Evolutionary conservation across 2,113 vertebrate species (phyloP).

Genomic region (Oncorhynchus nerka): DNA sequence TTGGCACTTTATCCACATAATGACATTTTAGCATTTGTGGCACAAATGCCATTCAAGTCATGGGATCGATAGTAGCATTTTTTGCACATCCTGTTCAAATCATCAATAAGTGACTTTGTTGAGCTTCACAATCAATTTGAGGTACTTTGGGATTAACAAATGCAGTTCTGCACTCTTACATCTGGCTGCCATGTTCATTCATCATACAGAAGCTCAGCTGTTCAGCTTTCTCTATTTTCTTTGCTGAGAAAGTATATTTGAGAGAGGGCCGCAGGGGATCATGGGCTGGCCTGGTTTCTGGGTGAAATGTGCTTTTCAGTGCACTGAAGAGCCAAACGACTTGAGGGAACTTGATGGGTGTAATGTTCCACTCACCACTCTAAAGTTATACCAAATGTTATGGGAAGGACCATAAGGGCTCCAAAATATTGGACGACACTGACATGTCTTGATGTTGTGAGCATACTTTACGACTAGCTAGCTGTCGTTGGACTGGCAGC

Average conservation of each 20-base stretch:
- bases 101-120: no score
- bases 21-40: no score
- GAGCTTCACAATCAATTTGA: no score
- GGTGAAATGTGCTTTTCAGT: neutral
- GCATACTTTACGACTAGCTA: neutral
- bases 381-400: slow-evolving; percentile 4
- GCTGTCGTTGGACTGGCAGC: slow-evolving; percentile 11
- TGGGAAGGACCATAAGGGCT: neutral
- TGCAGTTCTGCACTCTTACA: neutral
- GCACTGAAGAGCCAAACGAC: neutral
- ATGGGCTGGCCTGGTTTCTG: slow-evolving; percentile 18
- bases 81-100: no score
- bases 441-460: neutral
- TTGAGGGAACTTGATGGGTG: neutral
- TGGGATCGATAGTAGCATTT: no score
- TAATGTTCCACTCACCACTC: slow-evolving; percentile 8
- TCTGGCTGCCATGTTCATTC: slow-evolving; percentile 19
- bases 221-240: neutral
- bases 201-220: slow-evolving; percentile 9
- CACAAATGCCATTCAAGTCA: no score
- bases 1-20: no score
- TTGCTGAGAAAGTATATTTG: neutral
- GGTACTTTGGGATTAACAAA: neutral
- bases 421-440: neutral
- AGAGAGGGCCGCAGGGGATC: neutral